These are phyloP conservation scores for Stigmatopora nigra DNA, from an alignment of 2,113 vertebrate species.

Conservation along the genomic window DNA sequence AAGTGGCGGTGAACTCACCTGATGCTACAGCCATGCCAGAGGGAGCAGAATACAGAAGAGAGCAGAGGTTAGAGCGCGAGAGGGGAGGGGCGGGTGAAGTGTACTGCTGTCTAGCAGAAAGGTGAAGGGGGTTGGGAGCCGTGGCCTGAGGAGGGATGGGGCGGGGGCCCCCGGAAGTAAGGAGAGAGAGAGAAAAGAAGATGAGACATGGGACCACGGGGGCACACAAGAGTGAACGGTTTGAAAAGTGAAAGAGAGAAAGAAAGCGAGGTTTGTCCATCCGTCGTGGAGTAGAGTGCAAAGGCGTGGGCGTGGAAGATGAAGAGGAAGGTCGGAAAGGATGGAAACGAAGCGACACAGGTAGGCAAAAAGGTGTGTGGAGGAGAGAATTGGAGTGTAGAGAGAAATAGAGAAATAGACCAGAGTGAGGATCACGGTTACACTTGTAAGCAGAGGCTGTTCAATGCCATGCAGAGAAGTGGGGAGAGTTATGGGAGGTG, in stretches of 20 bases:
- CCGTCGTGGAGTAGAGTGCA: slow-evolving; percentile 15
- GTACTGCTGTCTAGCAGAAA: slow-evolving; percentile 93
- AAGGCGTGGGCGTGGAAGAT: slow-evolving; percentile 9
- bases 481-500: slow-evolving; percentile 37
- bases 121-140: slow-evolving; percentile 71
- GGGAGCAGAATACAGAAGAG: slow-evolving; percentile 99
- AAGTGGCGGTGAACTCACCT: slow-evolving; percentile 85
- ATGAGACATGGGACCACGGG: slow-evolving; percentile 35
- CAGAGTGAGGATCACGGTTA: slow-evolving; percentile 60
- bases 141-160: slow-evolving; percentile 57
- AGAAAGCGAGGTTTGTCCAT: slow-evolving; percentile 42
- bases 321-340: slow-evolving; percentile 16
- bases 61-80: slow-evolving; percentile 96
- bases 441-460: slow-evolving; percentile 60
- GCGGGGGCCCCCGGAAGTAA: slow-evolving; percentile 75
- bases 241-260: slow-evolving; percentile 26
- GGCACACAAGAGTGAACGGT: slow-evolving; percentile 59
- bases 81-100: slow-evolving; percentile 87
- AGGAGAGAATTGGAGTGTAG: slow-evolving; percentile 50
- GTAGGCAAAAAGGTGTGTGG: slow-evolving; percentile 39
- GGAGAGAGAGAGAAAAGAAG: slow-evolving; percentile 48
- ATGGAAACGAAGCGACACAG: slow-evolving; percentile 21
- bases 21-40: slow-evolving; percentile 96
- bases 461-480: slow-evolving; percentile 49
- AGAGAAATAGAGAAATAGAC: slow-evolving; percentile 66